phyloP scores from a whole-genome alignment of 1,140 invertebrate genomes.

The Tetragnatha versicolor region DNA sequence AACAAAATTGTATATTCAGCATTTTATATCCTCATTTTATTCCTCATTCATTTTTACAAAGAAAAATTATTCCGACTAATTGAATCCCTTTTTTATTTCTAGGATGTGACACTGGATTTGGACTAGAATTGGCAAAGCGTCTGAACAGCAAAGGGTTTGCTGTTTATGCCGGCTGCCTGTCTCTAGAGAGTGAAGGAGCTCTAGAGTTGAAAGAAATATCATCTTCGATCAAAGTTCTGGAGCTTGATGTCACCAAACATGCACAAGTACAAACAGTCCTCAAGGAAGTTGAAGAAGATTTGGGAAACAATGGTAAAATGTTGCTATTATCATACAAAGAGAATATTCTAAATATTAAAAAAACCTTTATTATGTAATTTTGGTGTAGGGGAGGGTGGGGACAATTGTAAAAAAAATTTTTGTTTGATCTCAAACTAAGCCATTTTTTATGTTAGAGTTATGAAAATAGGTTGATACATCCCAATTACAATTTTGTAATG shows the following conservation, averaged over 20 bases:
- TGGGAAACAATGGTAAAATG: constrained; percentile 53
- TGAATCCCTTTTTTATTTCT: not conserved
- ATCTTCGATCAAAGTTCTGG: constrained; percentile 64
- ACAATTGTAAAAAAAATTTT: too few species aligned
- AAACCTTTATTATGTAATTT: too few species aligned
- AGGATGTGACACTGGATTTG: constrained; percentile 59
- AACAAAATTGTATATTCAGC: too few species aligned
- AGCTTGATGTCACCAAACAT: constrained; percentile 74
- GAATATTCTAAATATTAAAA: too few species aligned
- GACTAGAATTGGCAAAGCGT: constrained; percentile 53
- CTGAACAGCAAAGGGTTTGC: constrained; percentile 64
- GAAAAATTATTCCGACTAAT: too few species aligned
- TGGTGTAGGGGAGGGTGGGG: too few species aligned
- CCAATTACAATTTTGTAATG: too few species aligned
- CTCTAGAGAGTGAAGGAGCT: constrained; percentile 66
- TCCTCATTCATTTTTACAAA: not conserved
- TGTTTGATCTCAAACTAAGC: too few species aligned
- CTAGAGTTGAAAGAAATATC: constrained; percentile 60
- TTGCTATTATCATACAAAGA: not conserved
- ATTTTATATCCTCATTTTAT: not conserved
- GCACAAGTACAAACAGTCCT: constrained; percentile 66
- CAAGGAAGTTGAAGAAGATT: constrained; percentile 33
- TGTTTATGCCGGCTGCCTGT: constrained; percentile 74
- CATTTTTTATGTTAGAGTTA: too few species aligned
- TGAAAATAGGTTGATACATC: too few species aligned